phyloP scores from a whole-genome alignment of 2,797 vertebrate species.

The Lophotriccus pileatus region DNA sequence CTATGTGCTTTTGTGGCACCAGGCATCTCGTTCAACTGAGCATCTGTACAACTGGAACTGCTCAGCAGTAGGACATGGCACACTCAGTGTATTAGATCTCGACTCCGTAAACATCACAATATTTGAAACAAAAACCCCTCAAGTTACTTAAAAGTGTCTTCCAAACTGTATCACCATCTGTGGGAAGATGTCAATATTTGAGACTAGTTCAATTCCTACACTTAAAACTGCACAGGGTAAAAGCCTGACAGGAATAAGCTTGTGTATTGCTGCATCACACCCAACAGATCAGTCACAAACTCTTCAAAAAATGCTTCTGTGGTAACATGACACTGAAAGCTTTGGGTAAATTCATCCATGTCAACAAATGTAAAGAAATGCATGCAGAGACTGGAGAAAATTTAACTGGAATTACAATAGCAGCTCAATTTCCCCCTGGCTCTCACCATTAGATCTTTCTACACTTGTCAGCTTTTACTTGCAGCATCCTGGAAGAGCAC shows the following conservation, averaged over 20 bases:
- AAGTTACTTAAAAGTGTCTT: neutral
- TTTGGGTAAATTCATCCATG: neutral
- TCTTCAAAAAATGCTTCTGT: neutral
- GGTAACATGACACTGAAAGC: neutral
- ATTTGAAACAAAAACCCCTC: neutral
- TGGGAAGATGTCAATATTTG: slow-evolving; percentile 3
- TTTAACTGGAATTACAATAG: neutral
- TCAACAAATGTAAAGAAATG: neutral
- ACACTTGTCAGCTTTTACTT: neutral
- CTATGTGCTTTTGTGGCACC: slow-evolving; percentile 19
- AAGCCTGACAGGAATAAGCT: neutral
- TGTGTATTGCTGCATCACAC: neutral
- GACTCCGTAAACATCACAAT: neutral
- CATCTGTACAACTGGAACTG: slow-evolving; percentile 11
- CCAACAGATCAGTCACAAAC: neutral
- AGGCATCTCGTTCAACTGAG: neutral
- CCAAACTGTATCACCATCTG: slow-evolving; percentile 32
- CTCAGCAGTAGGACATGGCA: neutral
- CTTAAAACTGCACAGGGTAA: neutral
- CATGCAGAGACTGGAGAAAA: neutral
- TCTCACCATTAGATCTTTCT: neutral
- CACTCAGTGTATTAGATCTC: neutral
- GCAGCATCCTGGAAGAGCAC: neutral
- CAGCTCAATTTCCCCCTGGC: neutral
- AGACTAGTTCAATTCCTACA: neutral